Conservation (phyloP, 53 echinoderm and acorn worm species). For the Henricia sp. region DNA sequence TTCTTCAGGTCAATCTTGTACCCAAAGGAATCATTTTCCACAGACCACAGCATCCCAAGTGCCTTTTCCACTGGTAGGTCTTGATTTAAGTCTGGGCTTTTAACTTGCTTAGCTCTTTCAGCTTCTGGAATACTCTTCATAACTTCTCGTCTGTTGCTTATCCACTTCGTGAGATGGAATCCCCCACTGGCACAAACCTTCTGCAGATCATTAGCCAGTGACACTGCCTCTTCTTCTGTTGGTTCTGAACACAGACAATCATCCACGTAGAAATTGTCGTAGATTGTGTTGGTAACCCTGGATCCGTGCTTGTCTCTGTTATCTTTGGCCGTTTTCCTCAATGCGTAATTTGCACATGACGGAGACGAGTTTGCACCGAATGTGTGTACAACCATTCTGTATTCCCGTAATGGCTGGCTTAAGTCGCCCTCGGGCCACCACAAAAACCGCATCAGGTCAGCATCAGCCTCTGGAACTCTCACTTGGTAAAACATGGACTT, state of each 20-base stretch:
- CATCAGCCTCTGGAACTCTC: conserved; percentile 31
- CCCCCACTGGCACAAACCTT: conserved; percentile 48
- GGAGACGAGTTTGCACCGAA: conserved; percentile 68
- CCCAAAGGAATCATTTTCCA: conserved; percentile 35
- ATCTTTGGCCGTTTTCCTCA: conserved; percentile 55
- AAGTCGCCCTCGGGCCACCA: conserved; percentile 61
- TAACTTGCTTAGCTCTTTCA: not conserved
- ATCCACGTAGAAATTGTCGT: conserved; percentile 62
- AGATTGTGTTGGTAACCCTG: conserved; percentile 1
- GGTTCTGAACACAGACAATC: conserved; percentile 47
- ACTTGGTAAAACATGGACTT: conserved; percentile 81
- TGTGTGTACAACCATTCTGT: conserved; percentile 69
- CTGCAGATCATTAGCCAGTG: conserved; percentile 33
- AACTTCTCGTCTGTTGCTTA: conserved; percentile 51
- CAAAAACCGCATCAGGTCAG: conserved; percentile 40
- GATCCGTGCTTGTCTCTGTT: conserved; percentile 5
- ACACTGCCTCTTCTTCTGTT: conserved; percentile 19
- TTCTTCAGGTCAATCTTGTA: conserved; percentile 27
- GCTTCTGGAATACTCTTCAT: conserved; percentile 19
- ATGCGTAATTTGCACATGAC: conserved; percentile 45
- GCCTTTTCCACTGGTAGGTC: conserved; percentile 30
- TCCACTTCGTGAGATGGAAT: conserved; percentile 69
- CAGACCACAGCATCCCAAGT: conserved; percentile 29
- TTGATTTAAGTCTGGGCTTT: conserved; percentile 8
- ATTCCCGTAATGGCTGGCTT: conserved; percentile 39